These are phyloP conservation scores for Bujurquina vittata DNA, from an alignment of 2,113 vertebrate genomes.

Conservation along the genomic window DNA sequence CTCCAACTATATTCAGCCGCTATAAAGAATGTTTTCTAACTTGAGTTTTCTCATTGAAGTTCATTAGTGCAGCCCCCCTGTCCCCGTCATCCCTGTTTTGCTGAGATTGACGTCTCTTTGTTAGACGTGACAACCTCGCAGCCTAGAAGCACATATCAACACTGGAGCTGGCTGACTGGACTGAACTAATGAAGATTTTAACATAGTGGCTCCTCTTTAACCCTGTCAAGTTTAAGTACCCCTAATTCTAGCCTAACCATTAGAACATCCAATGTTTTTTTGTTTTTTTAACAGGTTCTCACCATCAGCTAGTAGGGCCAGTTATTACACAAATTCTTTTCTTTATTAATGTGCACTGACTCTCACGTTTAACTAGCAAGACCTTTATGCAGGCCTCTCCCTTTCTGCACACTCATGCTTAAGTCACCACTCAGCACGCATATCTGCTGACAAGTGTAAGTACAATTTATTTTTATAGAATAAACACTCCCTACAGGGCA, in stretches of 20 bases:
- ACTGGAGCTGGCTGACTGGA: slow-evolving; percentile 8
- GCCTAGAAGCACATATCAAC: slow-evolving; percentile 13
- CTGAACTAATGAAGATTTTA: slow-evolving; percentile 15
- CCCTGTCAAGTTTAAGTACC: not conserved
- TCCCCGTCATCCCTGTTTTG: slow-evolving; percentile 1
- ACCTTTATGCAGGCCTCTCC: not conserved
- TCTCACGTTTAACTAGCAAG: not conserved
- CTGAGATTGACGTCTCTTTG: not conserved
- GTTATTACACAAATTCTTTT: not conserved
- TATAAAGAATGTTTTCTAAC: not conserved
- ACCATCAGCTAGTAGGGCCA: not conserved
- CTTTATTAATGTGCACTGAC: not conserved
- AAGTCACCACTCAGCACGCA: not conserved
- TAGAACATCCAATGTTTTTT: not conserved
- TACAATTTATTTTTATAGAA: slow-evolving; percentile 13
- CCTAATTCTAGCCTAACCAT: not conserved
- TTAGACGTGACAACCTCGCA: slow-evolving; percentile 7
- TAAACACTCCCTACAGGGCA: slow-evolving; percentile 12
- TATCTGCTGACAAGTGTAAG: slow-evolving; percentile 16
- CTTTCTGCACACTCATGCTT: not conserved
- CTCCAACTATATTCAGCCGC: not conserved
- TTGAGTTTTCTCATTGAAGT: slow-evolving; percentile 7
- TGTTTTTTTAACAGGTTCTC: not conserved
- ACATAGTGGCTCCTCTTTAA: not conserved
- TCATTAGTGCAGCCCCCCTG: slow-evolving; percentile 12